Evolutionary conservation across 2,797 vertebrate species (phyloP).

Genomic region (Falco biarmicus): DNA sequence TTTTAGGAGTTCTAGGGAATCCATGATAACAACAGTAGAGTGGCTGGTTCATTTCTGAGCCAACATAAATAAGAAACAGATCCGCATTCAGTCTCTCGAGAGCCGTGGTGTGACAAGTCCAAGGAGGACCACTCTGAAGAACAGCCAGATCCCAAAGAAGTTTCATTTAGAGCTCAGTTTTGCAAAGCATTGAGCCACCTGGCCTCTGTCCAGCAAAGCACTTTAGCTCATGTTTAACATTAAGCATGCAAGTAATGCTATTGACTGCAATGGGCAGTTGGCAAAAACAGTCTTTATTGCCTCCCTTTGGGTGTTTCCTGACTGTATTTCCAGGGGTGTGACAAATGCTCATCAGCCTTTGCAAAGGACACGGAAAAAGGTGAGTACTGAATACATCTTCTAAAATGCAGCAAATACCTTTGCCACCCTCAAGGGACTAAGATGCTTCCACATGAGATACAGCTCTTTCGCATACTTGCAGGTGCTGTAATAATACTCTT

Average conservation of each 20-base stretch:
- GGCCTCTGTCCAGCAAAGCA: constrained; percentile 37
- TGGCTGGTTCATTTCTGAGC: neutral
- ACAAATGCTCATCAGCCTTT: neutral
- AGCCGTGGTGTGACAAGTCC: neutral
- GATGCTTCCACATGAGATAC: neutral
- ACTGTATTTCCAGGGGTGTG: neutral
- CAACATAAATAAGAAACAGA: neutral
- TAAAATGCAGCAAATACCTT: neutral
- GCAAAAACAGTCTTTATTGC: neutral
- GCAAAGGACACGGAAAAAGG: neutral
- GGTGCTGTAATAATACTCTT: neutral
- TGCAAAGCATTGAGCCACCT: neutral
- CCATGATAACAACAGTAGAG: neutral
- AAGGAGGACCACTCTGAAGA: neutral
- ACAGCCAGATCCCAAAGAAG: neutral
- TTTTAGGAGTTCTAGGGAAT: neutral
- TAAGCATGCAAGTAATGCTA: neutral
- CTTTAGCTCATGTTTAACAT: neutral
- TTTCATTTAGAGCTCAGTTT: neutral
- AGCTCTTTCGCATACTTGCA: neutral
- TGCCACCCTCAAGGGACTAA: neutral
- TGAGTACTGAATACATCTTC: neutral
- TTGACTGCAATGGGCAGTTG: neutral
- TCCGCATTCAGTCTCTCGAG: neutral
- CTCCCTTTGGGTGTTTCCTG: neutral